These are phyloP conservation scores for Drosophila chauvacae DNA, from an alignment of 1,140 invertebrate genomes.

Conservation along the genomic window DNA sequence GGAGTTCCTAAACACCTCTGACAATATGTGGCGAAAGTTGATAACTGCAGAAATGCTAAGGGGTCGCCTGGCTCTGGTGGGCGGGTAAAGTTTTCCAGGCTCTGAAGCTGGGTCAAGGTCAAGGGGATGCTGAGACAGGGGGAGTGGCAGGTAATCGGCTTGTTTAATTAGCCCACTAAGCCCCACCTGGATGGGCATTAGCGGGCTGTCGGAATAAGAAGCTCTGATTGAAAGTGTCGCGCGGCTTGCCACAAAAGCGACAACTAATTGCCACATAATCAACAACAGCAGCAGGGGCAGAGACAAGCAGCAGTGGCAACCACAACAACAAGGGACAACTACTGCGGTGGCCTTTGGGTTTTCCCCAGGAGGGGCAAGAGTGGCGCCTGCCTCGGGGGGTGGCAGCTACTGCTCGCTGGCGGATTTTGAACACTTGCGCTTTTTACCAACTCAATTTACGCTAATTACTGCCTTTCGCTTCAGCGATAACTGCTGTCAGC, in stretches of 20 bases:
- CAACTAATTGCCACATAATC: slow-evolving; percentile 81
- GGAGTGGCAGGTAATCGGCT: slow-evolving; percentile 60
- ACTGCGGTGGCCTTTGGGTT: slow-evolving; percentile 29
- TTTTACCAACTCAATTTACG: slow-evolving; percentile 82
- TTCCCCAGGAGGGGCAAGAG: not conserved
- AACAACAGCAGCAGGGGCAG: slow-evolving; percentile 45
- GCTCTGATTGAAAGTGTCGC: slow-evolving; percentile 57
- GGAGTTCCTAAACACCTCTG: slow-evolving; percentile 33
- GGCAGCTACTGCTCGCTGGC: not conserved
- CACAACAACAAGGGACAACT: slow-evolving; percentile 52
- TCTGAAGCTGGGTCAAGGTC: slow-evolving; percentile 45
- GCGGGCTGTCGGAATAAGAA: slow-evolving; percentile 58
- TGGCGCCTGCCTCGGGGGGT: not conserved
- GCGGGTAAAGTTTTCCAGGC: slow-evolving; percentile 14
- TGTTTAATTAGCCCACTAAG: slow-evolving; percentile 74
- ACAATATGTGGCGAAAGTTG: slow-evolving; percentile 53
- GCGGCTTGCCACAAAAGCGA: slow-evolving; percentile 73
- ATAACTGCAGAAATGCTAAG: slow-evolving; percentile 42
- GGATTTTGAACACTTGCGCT: slow-evolving; percentile 71
- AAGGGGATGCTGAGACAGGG: slow-evolving; percentile 29
- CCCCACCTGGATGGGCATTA: slow-evolving; percentile 56
- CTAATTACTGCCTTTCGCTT: slow-evolving; percentile 80
- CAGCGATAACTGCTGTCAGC: slow-evolving; percentile 58
- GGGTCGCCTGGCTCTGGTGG: slow-evolving; percentile 2
- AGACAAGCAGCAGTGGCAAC: slow-evolving; percentile 8